Conservation (phyloP, 2,888 invertebrate genomes). For the Liodrosophila aerea region DNA sequence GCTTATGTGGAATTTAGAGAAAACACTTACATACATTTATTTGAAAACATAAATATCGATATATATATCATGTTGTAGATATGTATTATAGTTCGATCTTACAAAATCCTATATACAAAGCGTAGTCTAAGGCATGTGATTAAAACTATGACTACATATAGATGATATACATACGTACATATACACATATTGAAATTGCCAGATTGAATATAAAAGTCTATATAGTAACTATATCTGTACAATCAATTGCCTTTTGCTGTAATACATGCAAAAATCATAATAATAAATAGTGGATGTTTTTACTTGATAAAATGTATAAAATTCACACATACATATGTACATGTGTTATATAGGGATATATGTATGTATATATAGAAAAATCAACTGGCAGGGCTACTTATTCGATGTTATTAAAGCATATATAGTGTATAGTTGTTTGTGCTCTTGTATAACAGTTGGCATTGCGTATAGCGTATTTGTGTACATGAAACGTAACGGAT, state of each 20-base stretch:
- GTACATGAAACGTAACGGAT: no score
- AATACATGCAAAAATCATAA: slow-evolving; percentile 14
- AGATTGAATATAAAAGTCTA: background rate
- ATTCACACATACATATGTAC: no score
- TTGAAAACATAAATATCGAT: slow-evolving; percentile 5
- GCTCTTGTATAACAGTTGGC: slow-evolving; percentile 38
- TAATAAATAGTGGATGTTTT: background rate
- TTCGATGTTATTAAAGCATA: slow-evolving; percentile 26
- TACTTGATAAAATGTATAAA: background rate
- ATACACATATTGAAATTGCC: slow-evolving; percentile 8
- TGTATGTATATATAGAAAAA: slow-evolving; percentile 14
- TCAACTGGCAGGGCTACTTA: slow-evolving; percentile 36
- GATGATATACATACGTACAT: background rate
- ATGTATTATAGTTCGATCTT: background rate
- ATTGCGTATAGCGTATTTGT: slow-evolving; percentile 19
- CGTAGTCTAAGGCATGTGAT: no score
- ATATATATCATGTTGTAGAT: background rate
- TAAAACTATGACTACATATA: slow-evolving; percentile 30
- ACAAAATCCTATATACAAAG: slow-evolving; percentile 25
- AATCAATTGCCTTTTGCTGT: slow-evolving; percentile 17
- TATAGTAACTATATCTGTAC: slow-evolving; percentile 33
- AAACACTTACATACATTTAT: slow-evolving; percentile 35
- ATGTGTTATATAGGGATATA: no score
- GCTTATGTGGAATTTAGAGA: background rate
- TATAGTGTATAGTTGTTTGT: slow-evolving; percentile 2